Percentiles rank a stretch among this genome's conserved stretches.
These are phyloP conservation scores for Manis crassicaudata DNA, from an alignment of 2,797 vertebrate species.

Conservation along the genomic window DNA sequence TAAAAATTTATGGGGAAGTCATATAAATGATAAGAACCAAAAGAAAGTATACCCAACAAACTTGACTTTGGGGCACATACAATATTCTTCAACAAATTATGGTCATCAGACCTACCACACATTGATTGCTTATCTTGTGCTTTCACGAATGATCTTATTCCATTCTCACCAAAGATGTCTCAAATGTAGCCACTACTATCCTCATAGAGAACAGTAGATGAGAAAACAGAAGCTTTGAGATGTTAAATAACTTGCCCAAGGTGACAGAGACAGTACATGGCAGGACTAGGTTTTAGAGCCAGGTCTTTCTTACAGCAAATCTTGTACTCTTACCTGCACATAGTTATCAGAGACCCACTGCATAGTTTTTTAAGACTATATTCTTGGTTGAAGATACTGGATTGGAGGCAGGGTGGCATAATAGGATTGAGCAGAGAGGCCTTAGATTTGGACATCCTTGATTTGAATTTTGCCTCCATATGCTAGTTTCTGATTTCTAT, in stretches of 20 bases:
- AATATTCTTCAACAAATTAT: neutral
- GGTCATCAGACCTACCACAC: neutral
- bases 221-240: neutral
- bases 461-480: neutral
- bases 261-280: neutral
- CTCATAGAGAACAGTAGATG: neutral
- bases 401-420: neutral
- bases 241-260: neutral
- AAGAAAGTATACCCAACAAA: neutral
- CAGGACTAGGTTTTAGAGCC: neutral
- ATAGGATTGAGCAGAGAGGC: neutral
- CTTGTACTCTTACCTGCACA: neutral
- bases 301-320: neutral
- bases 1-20: neutral
- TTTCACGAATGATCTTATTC: neutral
- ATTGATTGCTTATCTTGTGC: neutral
- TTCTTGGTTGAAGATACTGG: neutral
- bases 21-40: neutral
- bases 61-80: neutral
- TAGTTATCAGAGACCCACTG: neutral
- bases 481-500: neutral
- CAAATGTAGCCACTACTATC: neutral
- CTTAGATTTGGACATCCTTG: neutral
- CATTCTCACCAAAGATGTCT: neutral
- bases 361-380: neutral